Conservation (phyloP, 64 coral and sea anemone genomes). For the Exaiptasia diaphana region DNA sequence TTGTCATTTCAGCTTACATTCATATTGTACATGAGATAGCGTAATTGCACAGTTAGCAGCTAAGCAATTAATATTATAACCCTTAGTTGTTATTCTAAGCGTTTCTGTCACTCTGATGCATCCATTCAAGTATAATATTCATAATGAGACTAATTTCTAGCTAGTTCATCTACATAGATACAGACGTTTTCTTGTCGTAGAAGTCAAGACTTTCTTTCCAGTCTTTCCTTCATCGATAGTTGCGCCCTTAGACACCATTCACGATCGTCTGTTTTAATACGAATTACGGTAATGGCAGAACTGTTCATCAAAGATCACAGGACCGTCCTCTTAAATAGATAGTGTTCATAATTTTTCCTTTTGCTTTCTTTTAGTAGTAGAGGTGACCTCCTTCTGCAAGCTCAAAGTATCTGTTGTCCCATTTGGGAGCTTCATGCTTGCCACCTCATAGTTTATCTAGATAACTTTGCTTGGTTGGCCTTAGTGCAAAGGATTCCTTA, state of each 20-base stretch:
- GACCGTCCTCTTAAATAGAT: conserved; percentile 80
- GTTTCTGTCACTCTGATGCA: no score
- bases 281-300: conserved; percentile 43
- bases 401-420: conserved; percentile 91
- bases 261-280: conserved; percentile 70
- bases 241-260: conserved; percentile 63
- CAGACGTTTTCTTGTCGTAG: conserved; percentile 58
- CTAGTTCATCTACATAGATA: no score
- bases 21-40: no score
- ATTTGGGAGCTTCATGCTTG: conserved; percentile 71
- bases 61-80: no score
- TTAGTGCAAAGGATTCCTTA: not conserved
- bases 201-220: conserved; percentile 62
- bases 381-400: conserved; percentile 66
- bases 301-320: conserved; percentile 36
- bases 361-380: conserved; percentile 75
- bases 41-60: no score
- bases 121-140: no score
- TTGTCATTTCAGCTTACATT: no score
- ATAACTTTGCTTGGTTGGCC: conserved; percentile 58
- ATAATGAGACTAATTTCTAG: no score
- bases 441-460: conserved; percentile 79
- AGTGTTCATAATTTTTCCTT: conserved; percentile 75
- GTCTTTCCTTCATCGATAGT: conserved; percentile 44
- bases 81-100: no score